Conservation (phyloP, 1,140 invertebrate species). For the Branchinecta lindahli region DNA sequence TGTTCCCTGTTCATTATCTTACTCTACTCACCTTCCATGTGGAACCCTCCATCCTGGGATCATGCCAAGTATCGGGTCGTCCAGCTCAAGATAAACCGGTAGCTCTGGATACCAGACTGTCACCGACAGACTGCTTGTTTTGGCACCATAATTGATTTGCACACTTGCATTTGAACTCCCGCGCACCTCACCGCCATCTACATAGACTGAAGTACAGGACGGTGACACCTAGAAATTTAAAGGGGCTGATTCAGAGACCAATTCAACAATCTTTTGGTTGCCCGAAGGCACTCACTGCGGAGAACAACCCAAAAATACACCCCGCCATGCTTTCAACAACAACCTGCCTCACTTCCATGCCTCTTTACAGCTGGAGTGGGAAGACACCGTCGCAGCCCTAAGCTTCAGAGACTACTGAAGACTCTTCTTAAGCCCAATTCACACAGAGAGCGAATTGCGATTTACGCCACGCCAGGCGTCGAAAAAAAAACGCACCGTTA, state of each 20-base stretch:
- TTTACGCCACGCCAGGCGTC: too few relatives aligned
- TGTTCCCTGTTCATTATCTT: too few relatives aligned
- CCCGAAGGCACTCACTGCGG: not conserved
- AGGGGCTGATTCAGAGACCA: not conserved
- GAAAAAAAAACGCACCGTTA: too few relatives aligned
- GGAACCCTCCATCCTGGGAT: constrained; percentile 73
- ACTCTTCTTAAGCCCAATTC: too few relatives aligned
- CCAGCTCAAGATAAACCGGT: constrained; percentile 71
- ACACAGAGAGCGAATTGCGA: too few relatives aligned
- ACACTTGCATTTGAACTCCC: constrained; percentile 88
- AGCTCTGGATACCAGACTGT: constrained; percentile 95
- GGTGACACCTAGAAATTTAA: constrained; percentile 59
- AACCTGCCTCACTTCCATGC: too few relatives aligned
- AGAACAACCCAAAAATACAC: not conserved
- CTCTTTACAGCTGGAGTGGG: too few relatives aligned
- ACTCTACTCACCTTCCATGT: constrained; percentile 36
- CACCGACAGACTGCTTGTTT: constrained; percentile 69
- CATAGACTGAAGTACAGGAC: constrained; percentile 88
- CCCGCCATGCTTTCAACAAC: not conserved
- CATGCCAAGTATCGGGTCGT: constrained; percentile 74
- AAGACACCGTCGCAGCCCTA: too few relatives aligned
- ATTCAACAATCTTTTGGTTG: not conserved
- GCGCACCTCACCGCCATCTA: constrained; percentile 87
- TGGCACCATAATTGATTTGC: constrained; percentile 81
- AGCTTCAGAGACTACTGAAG: too few relatives aligned